Evolutionary conservation across 2,797 vertebrate genomes (phyloP).

Genomic region (Emydoidea blandingii): DNA sequence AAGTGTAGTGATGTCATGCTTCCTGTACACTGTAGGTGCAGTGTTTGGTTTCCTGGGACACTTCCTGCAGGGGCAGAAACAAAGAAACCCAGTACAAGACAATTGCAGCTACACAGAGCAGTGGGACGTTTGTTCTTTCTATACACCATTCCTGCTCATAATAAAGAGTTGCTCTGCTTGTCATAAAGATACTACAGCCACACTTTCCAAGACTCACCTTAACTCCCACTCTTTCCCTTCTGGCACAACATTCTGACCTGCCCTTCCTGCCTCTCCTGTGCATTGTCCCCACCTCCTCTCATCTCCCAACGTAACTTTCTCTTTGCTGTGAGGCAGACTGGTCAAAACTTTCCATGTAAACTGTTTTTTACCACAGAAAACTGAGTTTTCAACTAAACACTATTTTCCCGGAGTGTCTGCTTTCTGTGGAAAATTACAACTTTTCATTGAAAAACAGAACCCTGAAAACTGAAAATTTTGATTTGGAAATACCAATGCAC

Average conservation of each 20-base stretch:
- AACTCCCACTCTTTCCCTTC: neutral
- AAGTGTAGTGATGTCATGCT: neutral
- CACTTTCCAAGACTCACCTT: neutral
- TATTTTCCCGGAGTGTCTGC: slow-evolving; percentile 43
- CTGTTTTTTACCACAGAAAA: slow-evolving; percentile 27
- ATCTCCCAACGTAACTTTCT: neutral
- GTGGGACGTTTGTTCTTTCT: neutral
- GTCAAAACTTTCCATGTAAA: neutral
- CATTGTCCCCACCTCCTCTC: neutral
- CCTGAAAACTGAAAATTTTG: neutral
- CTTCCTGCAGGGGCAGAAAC: neutral
- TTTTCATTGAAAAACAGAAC: neutral
- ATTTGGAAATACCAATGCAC: neutral
- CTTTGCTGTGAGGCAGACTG: neutral
- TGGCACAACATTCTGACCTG: neutral
- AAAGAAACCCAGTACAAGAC: neutral
- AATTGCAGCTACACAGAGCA: neutral
- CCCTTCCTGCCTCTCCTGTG: neutral
- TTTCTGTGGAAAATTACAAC: neutral
- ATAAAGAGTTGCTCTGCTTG: neutral
- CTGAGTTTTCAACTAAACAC: neutral
- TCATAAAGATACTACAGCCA: neutral
- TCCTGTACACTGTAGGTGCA: neutral
- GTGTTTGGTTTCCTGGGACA: neutral
- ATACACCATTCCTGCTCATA: neutral